Evolutionary conservation across 2,888 invertebrate genomes (phyloP).

Genomic region (Elysia crispata): DNA sequence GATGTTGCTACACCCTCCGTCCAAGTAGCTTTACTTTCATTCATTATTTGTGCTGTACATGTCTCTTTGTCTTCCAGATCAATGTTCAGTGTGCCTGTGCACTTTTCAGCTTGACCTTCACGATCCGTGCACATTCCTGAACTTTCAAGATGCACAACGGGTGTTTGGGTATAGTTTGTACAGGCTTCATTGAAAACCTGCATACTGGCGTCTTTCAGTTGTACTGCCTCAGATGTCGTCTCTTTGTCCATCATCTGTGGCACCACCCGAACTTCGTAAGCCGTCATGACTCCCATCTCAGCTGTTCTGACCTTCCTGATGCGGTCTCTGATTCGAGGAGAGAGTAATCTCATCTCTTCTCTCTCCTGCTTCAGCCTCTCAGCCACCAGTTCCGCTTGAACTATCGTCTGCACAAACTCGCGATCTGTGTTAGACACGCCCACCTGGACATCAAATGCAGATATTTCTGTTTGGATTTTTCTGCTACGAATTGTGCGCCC

Average conservation of each 20-base stretch:
- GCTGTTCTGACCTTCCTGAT: constrained; percentile 23
- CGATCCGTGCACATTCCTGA: constrained; percentile 60
- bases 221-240: constrained; percentile 54
- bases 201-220: constrained; percentile 51
- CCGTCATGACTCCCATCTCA: constrained; percentile 58
- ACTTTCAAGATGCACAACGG: constrained; percentile 47
- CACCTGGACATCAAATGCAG: constrained; percentile 35
- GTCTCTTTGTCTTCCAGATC: constrained; percentile 61
- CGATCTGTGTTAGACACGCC: constrained; percentile 9
- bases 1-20: constrained; percentile 64
- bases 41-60: constrained; percentile 58
- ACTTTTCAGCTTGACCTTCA: constrained; percentile 60
- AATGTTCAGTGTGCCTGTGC: constrained; percentile 59
- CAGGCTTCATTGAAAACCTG: constrained; percentile 55
- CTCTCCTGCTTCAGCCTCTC: constrained; percentile 40
- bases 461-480: constrained; percentile 55
- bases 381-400: constrained; percentile 45
- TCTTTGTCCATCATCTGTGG: constrained; percentile 56
- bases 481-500: constrained; percentile 51
- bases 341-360: constrained; percentile 10
- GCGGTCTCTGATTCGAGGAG: constrained; percentile 18
- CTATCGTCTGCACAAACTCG: constrained; percentile 31
- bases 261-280: constrained; percentile 57
- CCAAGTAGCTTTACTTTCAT: constrained; percentile 61
- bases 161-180: constrained; percentile 61